Base-by-base conservation (phyloP, 2,888 invertebrate species). In the Sarcophaga rosellei region DNA sequence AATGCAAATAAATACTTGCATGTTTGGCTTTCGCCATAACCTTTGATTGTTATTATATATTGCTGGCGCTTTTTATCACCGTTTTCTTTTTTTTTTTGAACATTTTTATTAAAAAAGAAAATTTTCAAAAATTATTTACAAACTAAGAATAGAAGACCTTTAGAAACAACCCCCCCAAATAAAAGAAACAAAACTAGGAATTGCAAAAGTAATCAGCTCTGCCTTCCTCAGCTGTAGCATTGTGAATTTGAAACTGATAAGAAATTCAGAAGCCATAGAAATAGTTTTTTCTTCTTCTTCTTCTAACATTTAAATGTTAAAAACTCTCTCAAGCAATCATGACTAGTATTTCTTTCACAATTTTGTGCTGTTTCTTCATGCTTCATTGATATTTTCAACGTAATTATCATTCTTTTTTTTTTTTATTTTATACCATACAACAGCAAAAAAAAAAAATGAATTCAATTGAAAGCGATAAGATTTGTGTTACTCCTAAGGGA, bases 201-300 rank as follows among this genome's bases (percentile, higher is more conserved):
- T 35, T 35, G 35, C 35, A 35, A 35, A 35, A 35, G n/a, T 35
- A 35, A 35, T 35, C 35, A 35, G 10, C 2, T 35, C 35, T 35
- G 35, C 35, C 35, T 35, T 35, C 35, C 35, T 35, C 57, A 57
- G 17, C 20, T 21, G 4, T 25, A 61, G 62, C 35, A 17, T 25
- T 79, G 65, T 62, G 47, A 75, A 82, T 72, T 45, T 59, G 68
- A 66, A 81, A 78, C 23, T 85, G 85, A 85, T 81, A 85, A 85
- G 68, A 78, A 78, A 62, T 73, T 78, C 8, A 59, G 62, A 83
- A 68, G 57, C 20, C 59, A 66, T 2, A 69, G 21, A 77, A 57
- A 45, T 35, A 15, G 17, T 8, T 35, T 10, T 35, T 35, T 35
- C 8, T 35, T 35, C 35, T 35, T 8, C 35, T 35, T 35, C 8